Conservation (phyloP, 2,113 vertebrate genomes). For the Ailuropoda melanoleuca region DNA sequence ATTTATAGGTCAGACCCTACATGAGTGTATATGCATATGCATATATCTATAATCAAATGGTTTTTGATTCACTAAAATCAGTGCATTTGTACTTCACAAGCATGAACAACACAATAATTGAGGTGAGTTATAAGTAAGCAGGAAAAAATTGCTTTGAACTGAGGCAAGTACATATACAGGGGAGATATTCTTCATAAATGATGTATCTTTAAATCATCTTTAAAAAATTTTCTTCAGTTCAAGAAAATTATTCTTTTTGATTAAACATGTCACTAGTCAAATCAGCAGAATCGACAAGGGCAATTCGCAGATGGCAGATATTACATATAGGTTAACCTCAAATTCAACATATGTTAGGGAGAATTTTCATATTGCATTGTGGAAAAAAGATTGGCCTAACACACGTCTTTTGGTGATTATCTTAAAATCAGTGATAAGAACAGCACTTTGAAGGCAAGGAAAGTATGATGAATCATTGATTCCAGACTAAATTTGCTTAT, state of each 20-base stretch:
- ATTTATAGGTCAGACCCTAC: not conserved
- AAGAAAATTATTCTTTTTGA: not conserved
- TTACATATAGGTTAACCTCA: not conserved
- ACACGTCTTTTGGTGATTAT: not conserved
- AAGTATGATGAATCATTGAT: not conserved
- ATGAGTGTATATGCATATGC: not conserved
- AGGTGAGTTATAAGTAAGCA: not conserved
- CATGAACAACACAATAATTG: not conserved
- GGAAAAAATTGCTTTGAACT: not conserved
- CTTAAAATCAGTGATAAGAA: not conserved
- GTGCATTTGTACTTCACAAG: not conserved
- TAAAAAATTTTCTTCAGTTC: not conserved
- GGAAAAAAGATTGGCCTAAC: not conserved
- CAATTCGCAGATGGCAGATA: not conserved
- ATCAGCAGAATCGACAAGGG: not conserved
- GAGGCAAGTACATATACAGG: not conserved
- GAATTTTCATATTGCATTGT: not conserved
- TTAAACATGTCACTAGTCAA: not conserved
- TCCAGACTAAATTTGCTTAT: not conserved
- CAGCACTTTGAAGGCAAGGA: not conserved
- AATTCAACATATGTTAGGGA: not conserved
- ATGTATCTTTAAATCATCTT: not conserved
- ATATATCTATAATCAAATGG: not conserved
- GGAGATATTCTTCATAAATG: not conserved
- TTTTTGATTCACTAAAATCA: not conserved